Evolutionary conservation across 92 coral and sea anemone species (phyloP).

Genomic region (Porites divaricata): DNA sequence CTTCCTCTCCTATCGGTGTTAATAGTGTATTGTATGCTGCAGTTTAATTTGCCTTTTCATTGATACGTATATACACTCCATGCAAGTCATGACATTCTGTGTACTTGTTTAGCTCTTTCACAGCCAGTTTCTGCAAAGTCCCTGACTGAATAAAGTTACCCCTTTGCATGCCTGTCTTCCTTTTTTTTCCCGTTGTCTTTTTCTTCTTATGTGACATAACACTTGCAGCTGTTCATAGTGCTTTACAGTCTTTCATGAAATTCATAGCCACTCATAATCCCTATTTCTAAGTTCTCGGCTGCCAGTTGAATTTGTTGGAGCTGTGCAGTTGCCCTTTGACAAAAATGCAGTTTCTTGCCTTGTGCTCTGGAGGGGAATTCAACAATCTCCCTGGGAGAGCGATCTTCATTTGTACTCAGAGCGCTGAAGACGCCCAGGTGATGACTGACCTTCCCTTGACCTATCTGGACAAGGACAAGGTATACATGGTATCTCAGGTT

Average conservation of each 20-base stretch:
- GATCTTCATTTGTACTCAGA: constrained; percentile 46
- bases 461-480: constrained; percentile 15
- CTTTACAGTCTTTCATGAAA: constrained; percentile 11
- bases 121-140: background rate
- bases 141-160: constrained; percentile 7
- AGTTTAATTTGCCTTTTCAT: background rate
- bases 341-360: constrained; percentile 41
- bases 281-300: constrained; percentile 28
- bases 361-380: constrained; percentile 50
- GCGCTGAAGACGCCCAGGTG: constrained; percentile 18
- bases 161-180: background rate
- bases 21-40: background rate
- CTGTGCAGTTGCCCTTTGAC: constrained; percentile 35
- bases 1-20: background rate
- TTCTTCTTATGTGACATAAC: background rate
- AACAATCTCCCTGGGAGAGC: constrained; percentile 47
- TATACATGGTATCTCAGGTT: constrained; percentile 27
- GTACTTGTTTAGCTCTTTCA: constrained; percentile 1
- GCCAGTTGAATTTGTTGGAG: constrained; percentile 33
- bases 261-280: constrained; percentile 23
- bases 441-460: background rate
- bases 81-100: background rate
- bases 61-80: background rate
- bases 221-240: background rate
- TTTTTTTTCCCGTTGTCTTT: background rate